Base-by-base conservation (phyloP, 2,888 invertebrate species). In the Protodeltote pygarga region DNA sequence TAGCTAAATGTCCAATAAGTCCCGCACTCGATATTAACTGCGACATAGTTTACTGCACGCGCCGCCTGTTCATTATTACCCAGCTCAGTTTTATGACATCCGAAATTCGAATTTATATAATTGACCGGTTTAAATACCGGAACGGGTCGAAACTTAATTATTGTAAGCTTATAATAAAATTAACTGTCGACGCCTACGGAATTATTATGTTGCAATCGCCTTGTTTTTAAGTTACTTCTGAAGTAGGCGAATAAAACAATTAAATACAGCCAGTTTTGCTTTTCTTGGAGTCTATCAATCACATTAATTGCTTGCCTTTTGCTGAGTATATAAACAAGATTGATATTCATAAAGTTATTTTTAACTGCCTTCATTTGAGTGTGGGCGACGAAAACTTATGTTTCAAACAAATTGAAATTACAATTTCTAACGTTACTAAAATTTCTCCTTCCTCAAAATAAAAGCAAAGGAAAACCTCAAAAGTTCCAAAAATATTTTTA, bases 31-130 rank as follows among this genome's bases (percentile, higher is more conserved):
- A 86, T 85, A 88, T 87, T 87, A 87, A 87, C 85, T 78, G 83
- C 81, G 74, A 81, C 87, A 86, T 84, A 87, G 86, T 89, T 89
- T 83, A 88, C 81, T 75, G 83, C 81, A 73, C 70, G 75, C 73
- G 76, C 89, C 90, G 83, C 75, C 83, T 89, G 91, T 86, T 87
- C 85, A 87, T 90, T 89, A 92, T 86, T 79, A 73, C 84, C 62
- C 54, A 70, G 77, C 76, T 73, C 85, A 81, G 81, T 87, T 89
- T 89, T 89, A 90, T 89, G 84, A 84, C 83, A 77, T 84, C 82
- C 78, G 75, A 83, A 87, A 82, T 82, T 78, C 78, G 68, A 61
- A 86, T 83, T 83, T 81, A 80, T 82, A 87, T 84, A 86, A 86
- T 85, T 84, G 86, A 84, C 81, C 82, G 77, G 81, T 79, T 81